These are phyloP conservation scores for Paramisgurnus dabryanus DNA, from an alignment of 2,113 vertebrate species.

Conservation along the genomic window DNA sequence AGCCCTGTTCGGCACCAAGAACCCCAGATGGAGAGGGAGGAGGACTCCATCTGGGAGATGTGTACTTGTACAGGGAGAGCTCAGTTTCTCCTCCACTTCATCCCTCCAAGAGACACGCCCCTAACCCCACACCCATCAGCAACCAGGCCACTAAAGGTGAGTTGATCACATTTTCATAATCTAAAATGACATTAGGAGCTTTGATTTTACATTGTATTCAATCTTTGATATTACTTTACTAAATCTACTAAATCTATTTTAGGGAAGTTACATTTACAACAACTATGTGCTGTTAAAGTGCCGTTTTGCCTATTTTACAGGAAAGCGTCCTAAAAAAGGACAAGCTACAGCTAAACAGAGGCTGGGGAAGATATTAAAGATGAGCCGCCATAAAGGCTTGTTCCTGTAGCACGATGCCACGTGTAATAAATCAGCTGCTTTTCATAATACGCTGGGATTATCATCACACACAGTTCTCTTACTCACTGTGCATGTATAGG, in stretches of 20 bases:
- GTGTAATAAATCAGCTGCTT: conserved; percentile 24
- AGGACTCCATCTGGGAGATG: conserved; percentile 72
- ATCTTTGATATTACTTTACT: too few species aligned
- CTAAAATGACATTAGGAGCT: too few species aligned
- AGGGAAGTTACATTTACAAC: too few species aligned
- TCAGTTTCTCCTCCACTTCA: conserved; percentile 83
- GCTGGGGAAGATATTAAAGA: conserved; percentile 95
- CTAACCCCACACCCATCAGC: conserved; percentile 86
- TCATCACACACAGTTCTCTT: conserved; percentile 51
- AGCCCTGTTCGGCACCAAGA: conserved; percentile 78
- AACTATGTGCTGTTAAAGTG: background rate
- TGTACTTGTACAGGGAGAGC: conserved; percentile 84
- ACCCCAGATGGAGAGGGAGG: conserved; percentile 86
- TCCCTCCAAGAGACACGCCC: conserved; percentile 83
- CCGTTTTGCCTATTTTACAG: conserved; percentile 67
- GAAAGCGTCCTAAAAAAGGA: conserved; percentile 98
- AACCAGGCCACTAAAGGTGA: conserved; percentile 90
- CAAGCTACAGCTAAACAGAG: conserved; percentile 97
- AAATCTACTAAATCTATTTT: too few species aligned
- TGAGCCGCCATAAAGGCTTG: conserved; percentile 90
- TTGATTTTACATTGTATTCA: too few species aligned
- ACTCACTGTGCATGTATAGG: conserved; percentile 72
- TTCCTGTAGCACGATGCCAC: conserved; percentile 82
- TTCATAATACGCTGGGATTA: conserved; percentile 58
- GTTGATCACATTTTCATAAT: background rate